Evolutionary conservation across 2,888 invertebrate species (phyloP).

Genomic region (Linyphia triangularis): DNA sequence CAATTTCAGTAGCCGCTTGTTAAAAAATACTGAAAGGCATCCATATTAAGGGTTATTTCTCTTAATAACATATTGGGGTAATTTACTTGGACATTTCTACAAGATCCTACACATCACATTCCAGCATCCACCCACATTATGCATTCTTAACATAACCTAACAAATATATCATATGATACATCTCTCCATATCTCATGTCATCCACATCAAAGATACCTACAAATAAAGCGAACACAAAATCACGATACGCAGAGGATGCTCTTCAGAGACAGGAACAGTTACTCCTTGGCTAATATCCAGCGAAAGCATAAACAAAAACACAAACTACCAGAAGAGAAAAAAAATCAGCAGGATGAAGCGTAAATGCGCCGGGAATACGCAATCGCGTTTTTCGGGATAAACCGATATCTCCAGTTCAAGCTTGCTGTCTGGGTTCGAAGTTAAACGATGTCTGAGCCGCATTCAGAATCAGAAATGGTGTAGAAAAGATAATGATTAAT

Average conservation of each 20-base stretch:
- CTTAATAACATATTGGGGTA: too few species aligned
- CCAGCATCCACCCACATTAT: too few species aligned
- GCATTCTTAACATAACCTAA: too few species aligned
- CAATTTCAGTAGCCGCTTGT: too few species aligned
- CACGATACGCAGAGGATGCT: conserved; percentile 27
- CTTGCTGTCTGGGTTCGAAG: conserved; percentile 1
- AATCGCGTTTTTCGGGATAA: conserved; percentile 32
- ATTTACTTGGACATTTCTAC: too few species aligned
- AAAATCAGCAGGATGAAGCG: conserved; percentile 25
- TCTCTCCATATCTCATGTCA: too few species aligned
- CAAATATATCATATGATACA: too few species aligned
- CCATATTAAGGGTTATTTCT: too few species aligned
- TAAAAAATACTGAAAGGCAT: too few species aligned
- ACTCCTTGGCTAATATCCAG: conserved; percentile 29
- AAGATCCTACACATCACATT: too few species aligned
- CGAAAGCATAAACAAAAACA: neutral
- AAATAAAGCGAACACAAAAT: conserved; percentile 3
- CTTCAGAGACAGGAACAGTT: neutral
- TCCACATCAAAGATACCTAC: neutral
- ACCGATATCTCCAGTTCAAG: conserved; percentile 40
- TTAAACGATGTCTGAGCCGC: conserved; percentile 40
- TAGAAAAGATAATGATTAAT: conserved; percentile 57
- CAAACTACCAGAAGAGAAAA: too few species aligned
- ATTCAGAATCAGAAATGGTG: conserved; percentile 60
- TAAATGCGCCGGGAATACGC: conserved; percentile 39